Evolutionary conservation across 2,888 invertebrate species (phyloP).

Genomic region (Cheilosia variabilis): DNA sequence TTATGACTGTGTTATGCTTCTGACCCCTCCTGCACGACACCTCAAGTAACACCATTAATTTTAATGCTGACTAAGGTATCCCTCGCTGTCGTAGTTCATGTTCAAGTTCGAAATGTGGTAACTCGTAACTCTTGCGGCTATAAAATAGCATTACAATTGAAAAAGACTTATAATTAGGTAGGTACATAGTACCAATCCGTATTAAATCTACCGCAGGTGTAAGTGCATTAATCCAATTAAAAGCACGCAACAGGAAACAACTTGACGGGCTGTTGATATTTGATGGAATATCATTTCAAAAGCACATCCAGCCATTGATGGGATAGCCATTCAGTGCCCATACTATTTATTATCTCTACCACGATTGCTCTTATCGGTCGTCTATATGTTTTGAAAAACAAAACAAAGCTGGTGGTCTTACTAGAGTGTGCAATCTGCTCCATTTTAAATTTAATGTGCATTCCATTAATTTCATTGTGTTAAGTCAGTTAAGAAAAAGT

Average conservation of each 20-base stretch:
- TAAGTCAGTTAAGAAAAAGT: neutral
- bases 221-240: conserved; percentile 63
- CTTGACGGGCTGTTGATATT: neutral
- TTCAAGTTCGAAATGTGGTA: conserved; percentile 57
- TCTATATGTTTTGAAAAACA: neutral
- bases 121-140: conserved; percentile 12
- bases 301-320: conserved; percentile 28
- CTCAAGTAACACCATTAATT: neutral
- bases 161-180: conserved; percentile 21
- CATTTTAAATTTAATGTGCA: conserved; percentile 23
- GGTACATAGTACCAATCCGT: neutral
- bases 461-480: neutral
- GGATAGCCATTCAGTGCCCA: conserved; percentile 21
- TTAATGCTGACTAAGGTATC: conserved; percentile 19
- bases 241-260: conserved; percentile 29
- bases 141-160: neutral
- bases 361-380: conserved; percentile 58
- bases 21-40: neutral
- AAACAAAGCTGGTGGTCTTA: conserved; percentile 9
- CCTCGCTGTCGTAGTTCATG: conserved; percentile 11
- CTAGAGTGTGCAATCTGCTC: conserved; percentile 9
- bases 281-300: conserved; percentile 11
- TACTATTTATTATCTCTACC: conserved; percentile 47
- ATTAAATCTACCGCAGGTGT: neutral
- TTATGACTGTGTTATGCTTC: neutral